Evolutionary conservation across 2,888 invertebrate genomes (phyloP), one percentile per base, ranked within the genome.

Genomic region (Resseliella maxima): DNA sequence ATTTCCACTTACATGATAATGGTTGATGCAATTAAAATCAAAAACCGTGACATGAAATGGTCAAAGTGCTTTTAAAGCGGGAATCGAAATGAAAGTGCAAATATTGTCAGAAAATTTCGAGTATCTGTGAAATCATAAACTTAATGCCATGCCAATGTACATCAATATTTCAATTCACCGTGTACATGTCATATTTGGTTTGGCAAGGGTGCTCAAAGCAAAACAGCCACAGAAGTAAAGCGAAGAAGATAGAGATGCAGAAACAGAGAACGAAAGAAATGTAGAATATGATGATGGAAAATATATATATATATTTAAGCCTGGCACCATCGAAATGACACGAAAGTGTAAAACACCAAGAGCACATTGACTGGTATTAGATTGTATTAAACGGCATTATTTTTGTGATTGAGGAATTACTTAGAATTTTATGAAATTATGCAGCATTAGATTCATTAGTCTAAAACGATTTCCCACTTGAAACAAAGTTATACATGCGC

Each of bases 21-120:
- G 72, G 31, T 72, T 72, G 72, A 31, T 72, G 72, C 72, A 31
- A 72, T 72, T 72, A 72, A 72, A 72, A 31, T 59, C 59, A 24
- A 59, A 59, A 2, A 24, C 12, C n/a, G 6, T 24, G 6, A 50
- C 18, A 12, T 59, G 27, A 59, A 24, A 24, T n/a, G 15, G 27
- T 24, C 59, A 27, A 5, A 5, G 27, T n/a, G 72, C n/a, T n/a
- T n/a, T n/a, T n/a, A 15, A 72, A 35, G 31, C 1, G 31, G 31
- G 31, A 27, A 27, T 12, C 21, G 18, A 21, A 10, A 59, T 59
- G 1, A 3, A 27, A 27, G 6, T 24, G 3, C 59, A 59, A 27
- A 59, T 59, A 59, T 59, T 59, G 2, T 12, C 3, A 59, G 59
- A 59, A 15, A 50, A 27, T 59, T 27, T 59, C 59, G 15, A 59